Percentiles rank a stretch among this genome's conserved stretches.
Evolutionary conservation across 2,797 vertebrate genomes (phyloP).

Genomic region (Poeciliopsis gracilis): DNA sequence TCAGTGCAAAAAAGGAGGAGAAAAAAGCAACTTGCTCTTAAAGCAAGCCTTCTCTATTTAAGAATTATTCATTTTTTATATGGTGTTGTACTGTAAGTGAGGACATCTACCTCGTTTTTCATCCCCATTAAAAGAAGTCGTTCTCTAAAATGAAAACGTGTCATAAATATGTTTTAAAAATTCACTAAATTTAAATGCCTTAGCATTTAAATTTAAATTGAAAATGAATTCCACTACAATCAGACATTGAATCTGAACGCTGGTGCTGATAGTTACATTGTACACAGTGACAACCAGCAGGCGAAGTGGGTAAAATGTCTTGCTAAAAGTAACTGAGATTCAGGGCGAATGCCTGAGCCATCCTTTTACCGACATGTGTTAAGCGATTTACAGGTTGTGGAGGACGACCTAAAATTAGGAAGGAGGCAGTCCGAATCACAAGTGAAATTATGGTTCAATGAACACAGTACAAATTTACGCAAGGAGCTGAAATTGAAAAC

Average conservation of each 20-base stretch:
- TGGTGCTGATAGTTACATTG: neutral
- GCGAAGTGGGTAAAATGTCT: neutral
- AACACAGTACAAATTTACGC: neutral
- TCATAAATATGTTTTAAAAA: too few species aligned
- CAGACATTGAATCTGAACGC: neutral
- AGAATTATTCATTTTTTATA: too few species aligned
- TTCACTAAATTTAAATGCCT: neutral
- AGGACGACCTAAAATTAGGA: neutral
- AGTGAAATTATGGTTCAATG: neutral
- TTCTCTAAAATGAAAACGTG: too few species aligned
- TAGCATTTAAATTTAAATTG: too few species aligned
- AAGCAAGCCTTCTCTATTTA: too few species aligned
- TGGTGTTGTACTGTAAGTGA: too few species aligned
- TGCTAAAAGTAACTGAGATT: neutral
- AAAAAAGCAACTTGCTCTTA: too few species aligned
- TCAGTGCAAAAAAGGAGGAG: too few species aligned
- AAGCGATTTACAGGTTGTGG: neutral
- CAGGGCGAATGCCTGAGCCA: neutral
- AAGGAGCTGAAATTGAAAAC: neutral
- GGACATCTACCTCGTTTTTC: too few species aligned
- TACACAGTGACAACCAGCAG: neutral
- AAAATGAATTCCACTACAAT: neutral
- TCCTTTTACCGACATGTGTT: neutral
- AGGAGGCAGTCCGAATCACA: neutral
- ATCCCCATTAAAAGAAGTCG: too few species aligned